Base-by-base conservation (phyloP, 1,140 invertebrate species). In the Frieseomelitta varia region DNA sequence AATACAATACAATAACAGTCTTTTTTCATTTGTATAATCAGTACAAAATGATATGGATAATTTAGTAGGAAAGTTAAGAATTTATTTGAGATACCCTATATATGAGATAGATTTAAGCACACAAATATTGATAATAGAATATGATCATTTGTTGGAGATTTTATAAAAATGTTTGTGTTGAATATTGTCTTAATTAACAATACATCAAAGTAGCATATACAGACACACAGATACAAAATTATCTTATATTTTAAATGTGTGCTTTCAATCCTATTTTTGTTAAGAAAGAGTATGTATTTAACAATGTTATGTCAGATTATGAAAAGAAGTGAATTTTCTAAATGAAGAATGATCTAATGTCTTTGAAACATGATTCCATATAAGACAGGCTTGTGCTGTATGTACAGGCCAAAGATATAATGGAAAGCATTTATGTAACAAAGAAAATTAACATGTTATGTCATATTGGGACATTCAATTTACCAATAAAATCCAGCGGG, bases 401-500 rank as follows among this genome's bases (percentile, higher is more conserved):
- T 90, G 81, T 86, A 87, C 84, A 87, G 84, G 86, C 81, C 85
- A 86, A 88, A 85, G 87, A 90, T 72, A 89, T 88, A 87, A 91
- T 90, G 75, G 85, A 81, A 87, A 86, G 91, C 91, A 86, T 89
- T 88, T 79, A 82, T 88, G 88, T 90, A 76, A 87, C 89, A 87
- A 89, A 82, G 63, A 88, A 90, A 90, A 88, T 87, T 53, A 79
- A 90, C 82, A 90, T 87, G 87, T 88, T 88, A 90, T 89, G 88
- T 91, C 88, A 90, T 92, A 95, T 94, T 93, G 92, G 94, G 92
- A 94, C 91, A 92, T 93, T 94, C 90, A 94, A 95, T 95, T 95
- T 95, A 95, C 94, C 94, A 94, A 95, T 91, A 95, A 94, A 94
- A 94, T 95, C 94, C 94, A 95, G 92, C 92, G 91, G 93, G 92